Evolutionary conservation across 2,113 vertebrate genomes (phyloP).

Genomic region (Odocoileus virginianus): DNA sequence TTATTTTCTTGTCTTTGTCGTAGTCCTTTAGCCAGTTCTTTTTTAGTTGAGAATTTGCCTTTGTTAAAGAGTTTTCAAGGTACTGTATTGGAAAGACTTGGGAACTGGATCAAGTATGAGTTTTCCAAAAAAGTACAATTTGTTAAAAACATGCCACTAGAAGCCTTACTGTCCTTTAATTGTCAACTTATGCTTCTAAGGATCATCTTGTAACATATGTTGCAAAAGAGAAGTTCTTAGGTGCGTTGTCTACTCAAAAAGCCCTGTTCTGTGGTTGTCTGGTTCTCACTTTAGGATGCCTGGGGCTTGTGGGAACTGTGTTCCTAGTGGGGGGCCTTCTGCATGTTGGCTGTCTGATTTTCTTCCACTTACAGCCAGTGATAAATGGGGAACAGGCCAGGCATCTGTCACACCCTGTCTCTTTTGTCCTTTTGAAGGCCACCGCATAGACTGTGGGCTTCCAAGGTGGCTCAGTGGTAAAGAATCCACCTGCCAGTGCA

Average conservation of each 20-base stretch:
- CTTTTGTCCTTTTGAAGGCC: not conserved
- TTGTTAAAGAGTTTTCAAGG: not conserved
- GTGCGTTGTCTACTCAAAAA: not conserved
- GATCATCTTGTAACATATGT: not conserved
- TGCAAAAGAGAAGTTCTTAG: not conserved
- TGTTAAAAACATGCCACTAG: not conserved
- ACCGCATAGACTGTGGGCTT: not conserved
- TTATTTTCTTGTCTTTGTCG: not conserved
- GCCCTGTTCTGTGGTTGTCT: not conserved
- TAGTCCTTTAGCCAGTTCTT: not conserved
- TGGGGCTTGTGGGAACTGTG: not conserved
- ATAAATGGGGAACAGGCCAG: not conserved
- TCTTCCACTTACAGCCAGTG: not conserved
- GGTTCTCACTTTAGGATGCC: not conserved
- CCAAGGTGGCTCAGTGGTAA: not conserved
- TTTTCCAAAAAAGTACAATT: not conserved
- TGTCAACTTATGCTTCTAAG: not conserved
- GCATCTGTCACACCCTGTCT: not conserved
- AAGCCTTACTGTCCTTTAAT: not conserved
- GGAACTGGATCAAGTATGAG: not conserved
- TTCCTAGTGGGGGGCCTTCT: not conserved
- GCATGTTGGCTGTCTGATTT: not conserved
- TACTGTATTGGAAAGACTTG: not conserved
- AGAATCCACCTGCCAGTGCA: not conserved
- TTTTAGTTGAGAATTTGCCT: not conserved